Conservation (phyloP, 2,113 vertebrate genomes). For the Nicator chloris region DNA sequence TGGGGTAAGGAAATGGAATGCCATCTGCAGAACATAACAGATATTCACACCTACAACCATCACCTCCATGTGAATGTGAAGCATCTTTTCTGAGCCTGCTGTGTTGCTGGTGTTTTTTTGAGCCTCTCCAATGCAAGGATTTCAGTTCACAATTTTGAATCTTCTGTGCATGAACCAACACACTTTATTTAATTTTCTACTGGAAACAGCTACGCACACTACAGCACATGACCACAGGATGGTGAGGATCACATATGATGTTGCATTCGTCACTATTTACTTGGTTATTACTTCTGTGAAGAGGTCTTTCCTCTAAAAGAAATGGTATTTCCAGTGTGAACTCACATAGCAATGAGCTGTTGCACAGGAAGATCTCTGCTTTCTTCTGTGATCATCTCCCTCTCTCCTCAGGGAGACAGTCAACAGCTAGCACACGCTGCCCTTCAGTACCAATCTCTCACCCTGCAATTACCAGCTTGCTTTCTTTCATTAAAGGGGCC, state of each 20-base stretch:
- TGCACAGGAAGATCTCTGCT: not conserved
- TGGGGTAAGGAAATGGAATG: not conserved
- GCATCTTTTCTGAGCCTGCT: not conserved
- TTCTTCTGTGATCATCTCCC: not conserved
- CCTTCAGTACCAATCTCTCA: not conserved
- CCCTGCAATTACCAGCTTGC: not conserved
- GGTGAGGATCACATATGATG: not conserved
- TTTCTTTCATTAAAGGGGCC: not conserved
- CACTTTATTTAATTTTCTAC: not conserved
- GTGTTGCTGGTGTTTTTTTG: not conserved
- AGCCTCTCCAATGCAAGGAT: not conserved
- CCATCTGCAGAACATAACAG: not conserved
- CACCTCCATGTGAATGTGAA: not conserved
- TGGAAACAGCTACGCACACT: accelerated
- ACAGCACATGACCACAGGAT: not conserved
- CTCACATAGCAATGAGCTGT: not conserved
- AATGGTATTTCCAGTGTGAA: not conserved
- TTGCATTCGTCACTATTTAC: not conserved
- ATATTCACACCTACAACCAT: not conserved
- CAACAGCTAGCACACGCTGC: not conserved
- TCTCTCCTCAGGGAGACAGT: not conserved
- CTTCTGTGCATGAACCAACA: not conserved
- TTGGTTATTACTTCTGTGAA: not conserved
- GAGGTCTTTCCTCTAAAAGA: not conserved
- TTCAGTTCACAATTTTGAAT: not conserved